Percentiles rank a stretch among this genome's conserved stretches.
Conservation (phyloP, 2,797 vertebrate species). For the Toxotes lorentzi region DNA sequence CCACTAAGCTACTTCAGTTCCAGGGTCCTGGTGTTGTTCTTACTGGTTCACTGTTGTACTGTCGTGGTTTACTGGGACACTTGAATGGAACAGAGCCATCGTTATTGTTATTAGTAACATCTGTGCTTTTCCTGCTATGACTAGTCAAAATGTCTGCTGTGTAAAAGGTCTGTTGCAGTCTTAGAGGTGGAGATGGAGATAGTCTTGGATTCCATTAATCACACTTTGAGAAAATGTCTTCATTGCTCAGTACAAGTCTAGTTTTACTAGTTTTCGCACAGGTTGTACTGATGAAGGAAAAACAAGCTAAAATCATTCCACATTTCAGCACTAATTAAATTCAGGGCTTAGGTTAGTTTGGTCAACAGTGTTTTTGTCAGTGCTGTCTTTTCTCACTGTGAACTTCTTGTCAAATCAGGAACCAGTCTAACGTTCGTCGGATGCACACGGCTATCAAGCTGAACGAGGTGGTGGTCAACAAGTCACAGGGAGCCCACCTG, state of each 20-base stretch:
- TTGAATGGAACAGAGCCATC: not conserved
- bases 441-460: conserved; percentile 92
- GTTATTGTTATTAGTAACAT: not conserved
- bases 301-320: not conserved
- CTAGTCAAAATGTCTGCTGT: not conserved
- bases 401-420: conserved; percentile 80
- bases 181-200: not conserved
- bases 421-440: conserved; percentile 94
- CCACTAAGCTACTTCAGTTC: not conserved
- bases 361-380: not conserved
- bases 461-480: conserved; percentile 91
- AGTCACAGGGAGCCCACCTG: conserved; percentile 94
- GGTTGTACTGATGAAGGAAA: not conserved
- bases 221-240: not conserved
- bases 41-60: no score
- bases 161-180: conserved; percentile 2
- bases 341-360: not conserved
- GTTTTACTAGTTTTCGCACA: not conserved
- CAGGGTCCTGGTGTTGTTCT: not conserved
- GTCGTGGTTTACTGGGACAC: no score
- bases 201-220: not conserved
- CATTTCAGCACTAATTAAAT: not conserved
- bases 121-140: not conserved
- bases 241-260: not conserved
- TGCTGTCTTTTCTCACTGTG: conserved; percentile 17